phyloP scores from a whole-genome alignment of 1,140 invertebrate species.

The Drosophila pseudoobscura region DNA sequence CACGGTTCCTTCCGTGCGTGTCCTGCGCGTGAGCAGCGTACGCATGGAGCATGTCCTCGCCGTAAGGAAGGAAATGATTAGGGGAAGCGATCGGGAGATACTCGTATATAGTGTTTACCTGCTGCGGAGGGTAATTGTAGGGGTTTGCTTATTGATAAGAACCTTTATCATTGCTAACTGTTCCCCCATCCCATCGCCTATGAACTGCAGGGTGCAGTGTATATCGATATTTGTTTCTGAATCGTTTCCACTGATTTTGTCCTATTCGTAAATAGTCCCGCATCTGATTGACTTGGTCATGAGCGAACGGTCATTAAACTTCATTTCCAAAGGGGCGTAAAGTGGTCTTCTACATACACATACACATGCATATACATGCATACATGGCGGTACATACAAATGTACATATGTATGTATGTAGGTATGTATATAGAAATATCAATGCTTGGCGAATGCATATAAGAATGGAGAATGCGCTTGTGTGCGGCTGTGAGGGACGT shows the following conservation, averaged over 20 bases:
- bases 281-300: slow-evolving; percentile 52
- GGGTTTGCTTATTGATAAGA: slow-evolving; percentile 9
- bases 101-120: slow-evolving; percentile 25
- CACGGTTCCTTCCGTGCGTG: slow-evolving; percentile 49
- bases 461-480: not conserved
- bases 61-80: slow-evolving; percentile 42
- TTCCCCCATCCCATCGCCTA: not conserved
- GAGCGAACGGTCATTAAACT: slow-evolving; percentile 53
- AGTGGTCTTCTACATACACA: slow-evolving; percentile 3
- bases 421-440: not conserved
- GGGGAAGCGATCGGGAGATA: slow-evolving; percentile 19
- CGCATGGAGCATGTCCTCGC: slow-evolving; percentile 47
- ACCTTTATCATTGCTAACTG: not conserved
- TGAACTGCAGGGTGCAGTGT: slow-evolving; percentile 4
- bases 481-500: slow-evolving; percentile 20
- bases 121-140: slow-evolving; percentile 32
- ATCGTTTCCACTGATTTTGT: slow-evolving; percentile 28
- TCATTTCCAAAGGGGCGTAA: slow-evolving; percentile 37
- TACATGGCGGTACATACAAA: slow-evolving; percentile 2
- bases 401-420: not conserved
- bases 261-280: slow-evolving; percentile 48
- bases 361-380: not conserved
- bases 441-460: slow-evolving; percentile 18
- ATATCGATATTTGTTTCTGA: slow-evolving; percentile 12
- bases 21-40: slow-evolving; percentile 48